These are phyloP conservation scores for Sus scrofa DNA, from an alignment of 2,113 vertebrate species.

Conservation along the genomic window T2T-Sscrofa CM000813.6:49742001-49742500, in stretches of 20 bases:
- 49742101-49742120: neutral
- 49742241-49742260: neutral
- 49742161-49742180: neutral
- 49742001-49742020: neutral
- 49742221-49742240: neutral
- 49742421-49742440: neutral
- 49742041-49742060: neutral
- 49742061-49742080: neutral
- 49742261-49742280: neutral
- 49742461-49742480: no score
- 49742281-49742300: neutral
- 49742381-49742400: neutral
- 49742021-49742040: neutral
- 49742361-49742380: neutral
- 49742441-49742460: neutral
- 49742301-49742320: neutral
- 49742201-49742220: neutral
- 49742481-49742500: no score
- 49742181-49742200: neutral
- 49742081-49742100: neutral
- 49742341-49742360: neutral
- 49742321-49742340: slow-evolving; percentile 5
- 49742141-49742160: neutral
- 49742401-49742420: neutral
- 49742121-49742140: neutral